Evolutionary conservation across 2,113 vertebrate species (phyloP), one percentile per base, ranked within the genome.

Genomic region (Cinclus cinclus): DNA sequence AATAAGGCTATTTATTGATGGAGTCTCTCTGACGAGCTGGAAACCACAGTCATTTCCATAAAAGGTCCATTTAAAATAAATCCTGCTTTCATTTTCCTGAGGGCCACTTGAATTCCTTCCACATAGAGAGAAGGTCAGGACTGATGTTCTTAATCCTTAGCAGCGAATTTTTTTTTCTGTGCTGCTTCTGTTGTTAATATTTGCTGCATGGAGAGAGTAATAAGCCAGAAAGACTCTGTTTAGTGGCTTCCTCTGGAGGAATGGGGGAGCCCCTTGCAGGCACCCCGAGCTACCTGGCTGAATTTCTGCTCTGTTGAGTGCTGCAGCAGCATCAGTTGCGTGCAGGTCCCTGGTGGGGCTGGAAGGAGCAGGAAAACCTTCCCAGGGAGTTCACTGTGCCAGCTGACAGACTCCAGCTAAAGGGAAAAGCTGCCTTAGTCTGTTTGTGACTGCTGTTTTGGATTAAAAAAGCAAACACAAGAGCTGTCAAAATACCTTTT

Each of bases 21-120:
- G 35, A 83, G 83, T 86, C 78, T 80, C 50, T 96, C 81, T 92
- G 79, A 95, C 13, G 25, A 92, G 92, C 93, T 95, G 53, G 69
- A 96, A 97, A 90, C 76, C 90, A 91, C 79, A 92, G 77, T 89
- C 63, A 89, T 97, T 97, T 97, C 95, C 92, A 92, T 96, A 94
- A 96, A 97, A 96, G 77, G 80, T 82, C 89, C 78, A 94, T 96
- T 97, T 96, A 92, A 94, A 97, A 97, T 90, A 95, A 97, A 94
- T 95, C 94, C 80, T 92, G 62, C 89, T 94, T 95, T 96, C 87
- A 78, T 87, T 97, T 96, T 96, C 95, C 93, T 95, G 87, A 95
- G 96, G 96, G 93, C 87, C 81, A 78, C 93, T 96, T 92, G 86
- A 97, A 95, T 97, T 96, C 90, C 74, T 90, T 93, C 52, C 77